Base-by-base conservation (phyloP, 2,888 invertebrate genomes). In the Poecilus cupreus region DNA sequence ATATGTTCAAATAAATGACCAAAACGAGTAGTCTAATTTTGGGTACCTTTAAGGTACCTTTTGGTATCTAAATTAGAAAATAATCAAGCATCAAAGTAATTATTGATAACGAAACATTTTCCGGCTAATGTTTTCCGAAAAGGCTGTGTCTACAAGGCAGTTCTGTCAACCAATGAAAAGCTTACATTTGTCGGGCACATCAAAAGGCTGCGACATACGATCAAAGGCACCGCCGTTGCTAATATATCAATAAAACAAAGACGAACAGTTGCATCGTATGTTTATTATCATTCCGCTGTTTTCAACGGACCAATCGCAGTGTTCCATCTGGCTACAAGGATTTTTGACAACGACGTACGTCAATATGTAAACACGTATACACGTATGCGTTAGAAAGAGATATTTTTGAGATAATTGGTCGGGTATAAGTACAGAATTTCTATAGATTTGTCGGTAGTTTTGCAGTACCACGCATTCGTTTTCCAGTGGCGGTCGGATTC, bases 181-280 rank as follows among this genome's bases (percentile, higher is more conserved):
- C 81, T 88, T 89, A 89, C 89, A 89, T 89, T 89, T 89, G 89
- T 89, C 89, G 88, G 83, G 82, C 85, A 84, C 82, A 82, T 84
- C 82, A 81, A 74, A 81, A 82, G 83, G 77, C 83, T 83, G 80
- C 83, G 87, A 86, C 86, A 82, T 84, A 85, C 85, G 49, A 72
- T 57, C 6, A 37, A 22, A 20, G 3, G 1, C 20, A 3, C 20
- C 8, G 18, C 16, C 51, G 3, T n/a, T 43, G 8, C n/a, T 18
- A 51, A 22, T 24, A n/a, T 1, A 0, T 22, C 11, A n/a, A n/a
- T 26, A 5, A 57, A 43, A 75, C 3, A 57, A 46, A 74, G 60
- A 74, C 16, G 32, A 10, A n/a, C 10, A 16, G n/a, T n/a, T 4
- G 18, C 16, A 16, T 32, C 32, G 49, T 20, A 26, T 20, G 43